Base-by-base conservation (phyloP, 2,113 vertebrate genomes). In the Osmerus eperlanus region DNA sequence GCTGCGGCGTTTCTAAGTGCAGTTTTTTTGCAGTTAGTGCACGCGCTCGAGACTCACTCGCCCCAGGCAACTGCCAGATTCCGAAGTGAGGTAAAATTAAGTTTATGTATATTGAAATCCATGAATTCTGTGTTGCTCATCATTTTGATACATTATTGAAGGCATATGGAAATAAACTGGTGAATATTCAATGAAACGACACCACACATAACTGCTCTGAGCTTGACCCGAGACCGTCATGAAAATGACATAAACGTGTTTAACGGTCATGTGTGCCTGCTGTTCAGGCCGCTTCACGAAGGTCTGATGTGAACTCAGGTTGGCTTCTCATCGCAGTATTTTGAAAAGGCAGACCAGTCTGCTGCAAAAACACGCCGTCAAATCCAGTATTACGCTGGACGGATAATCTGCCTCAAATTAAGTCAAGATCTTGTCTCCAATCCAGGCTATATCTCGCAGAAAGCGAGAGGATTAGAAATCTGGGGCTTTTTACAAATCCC, bases 71-170 rank as follows among this genome's bases (percentile, higher is more conserved):
- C 74, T 64, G 68, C 78, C 68, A 73, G 75, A 73, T 78, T 66
- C 79, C 73, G 32, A 75, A 75, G 79, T 78, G 78, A 54, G 53
- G 83, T 87, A 78, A 87, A 70, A 78, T 70, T 52, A 71, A 84
- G 75, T 84, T 78, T 83, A 75, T 84, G 79, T 81, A 80, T 77
- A 73, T 84, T 79, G 75, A 72, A 81, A 74, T 82, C 76, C 76
- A 73, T 60, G 72, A 67, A 72, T 53, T 60, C 52, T 71, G 63
- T 72, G 72, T 80, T 56, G 55, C 65, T 21, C 71, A 65, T 80
- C 3, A 73, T 65, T 75, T 72, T 55, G 71, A n/a, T 79, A 28
- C 80, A 80, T 85, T 82, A 84, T 81, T 83, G 68, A 83, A 63
- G 15, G 75, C 32, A 54, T 53, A 66, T 74, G 52, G 56, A 85